Conservation (phyloP, 2,888 invertebrate species). For the Lasiommata megera region DNA sequence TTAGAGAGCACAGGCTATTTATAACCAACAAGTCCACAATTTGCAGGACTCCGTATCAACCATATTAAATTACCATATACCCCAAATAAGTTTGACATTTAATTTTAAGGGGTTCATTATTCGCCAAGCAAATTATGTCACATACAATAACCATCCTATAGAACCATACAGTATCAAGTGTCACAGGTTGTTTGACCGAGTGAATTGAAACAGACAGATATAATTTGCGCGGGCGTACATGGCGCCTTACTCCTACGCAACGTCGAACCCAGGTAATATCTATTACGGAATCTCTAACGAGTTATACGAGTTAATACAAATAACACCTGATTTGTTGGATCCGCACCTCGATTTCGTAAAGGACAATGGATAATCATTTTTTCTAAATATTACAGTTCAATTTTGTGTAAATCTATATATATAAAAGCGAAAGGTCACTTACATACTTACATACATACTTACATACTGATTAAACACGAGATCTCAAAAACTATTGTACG, state of each 20-base stretch:
- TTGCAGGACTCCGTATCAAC: neutral
- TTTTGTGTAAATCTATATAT: too few species aligned
- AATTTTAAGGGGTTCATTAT: neutral
- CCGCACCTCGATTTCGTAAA: neutral
- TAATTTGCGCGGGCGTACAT: conserved; percentile 40
- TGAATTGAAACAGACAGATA: conserved; percentile 34
- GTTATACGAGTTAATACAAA: conserved; percentile 29
- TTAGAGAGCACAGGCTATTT: too few species aligned
- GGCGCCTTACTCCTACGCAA: conserved; percentile 46
- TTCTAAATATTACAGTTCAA: too few species aligned
- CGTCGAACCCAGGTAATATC: conserved; percentile 34
- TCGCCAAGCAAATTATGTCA: conserved; percentile 2
- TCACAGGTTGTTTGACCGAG: conserved; percentile 20
- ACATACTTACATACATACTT: too few species aligned
- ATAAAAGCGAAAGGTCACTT: too few species aligned
- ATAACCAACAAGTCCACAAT: neutral
- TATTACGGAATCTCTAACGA: conserved; percentile 35
- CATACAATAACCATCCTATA: conserved; percentile 12
- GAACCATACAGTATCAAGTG: conserved; percentile 19
- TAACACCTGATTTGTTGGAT: conserved; percentile 25
- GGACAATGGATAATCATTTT: too few species aligned
- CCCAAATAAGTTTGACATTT: neutral
- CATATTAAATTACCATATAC: neutral
- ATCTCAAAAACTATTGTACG: too few species aligned
- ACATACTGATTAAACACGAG: too few species aligned